phyloP scores from a whole-genome alignment of 2,888 invertebrate genomes.

The Conistra vaccinii region DNA sequence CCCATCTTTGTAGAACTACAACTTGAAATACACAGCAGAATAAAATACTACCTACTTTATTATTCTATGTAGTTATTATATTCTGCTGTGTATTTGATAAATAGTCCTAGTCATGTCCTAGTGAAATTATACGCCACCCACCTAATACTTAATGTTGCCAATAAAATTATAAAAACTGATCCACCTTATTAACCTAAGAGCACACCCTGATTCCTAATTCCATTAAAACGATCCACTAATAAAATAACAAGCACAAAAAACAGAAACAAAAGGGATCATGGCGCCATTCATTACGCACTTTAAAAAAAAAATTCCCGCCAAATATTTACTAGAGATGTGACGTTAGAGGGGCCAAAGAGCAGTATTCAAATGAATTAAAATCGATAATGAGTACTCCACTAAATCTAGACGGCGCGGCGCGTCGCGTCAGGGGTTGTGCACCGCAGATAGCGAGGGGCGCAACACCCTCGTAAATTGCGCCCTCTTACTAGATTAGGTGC shows the following conservation, averaged over 20 bases:
- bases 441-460: conserved; percentile 62
- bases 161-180: not conserved
- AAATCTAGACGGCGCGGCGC: conserved; percentile 70
- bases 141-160: not conserved
- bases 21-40: not conserved
- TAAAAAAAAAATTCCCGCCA: conserved; percentile 45
- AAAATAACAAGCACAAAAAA: conserved; percentile 36
- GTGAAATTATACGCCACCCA: not conserved
- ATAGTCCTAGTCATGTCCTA: too few species aligned
- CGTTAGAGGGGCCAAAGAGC: conserved; percentile 55
- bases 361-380: conserved; percentile 72
- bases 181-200: conserved; percentile 19
- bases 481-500: conserved; percentile 75
- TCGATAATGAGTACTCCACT: conserved; percentile 73
- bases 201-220: conserved; percentile 15
- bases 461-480: conserved; percentile 72
- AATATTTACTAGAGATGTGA: conserved; percentile 52
- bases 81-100: too few species aligned
- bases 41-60: rapidly evolving
- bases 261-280: conserved; percentile 44
- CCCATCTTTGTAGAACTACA: not conserved
- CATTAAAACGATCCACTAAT: conserved; percentile 37
- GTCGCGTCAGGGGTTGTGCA: conserved; percentile 64
- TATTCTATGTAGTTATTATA: too few species aligned
- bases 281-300: conserved; percentile 48